These are phyloP conservation scores for Petrocephalus zakoni DNA, from an alignment of 2,113 vertebrate genomes.

Conservation along the genomic window DNA sequence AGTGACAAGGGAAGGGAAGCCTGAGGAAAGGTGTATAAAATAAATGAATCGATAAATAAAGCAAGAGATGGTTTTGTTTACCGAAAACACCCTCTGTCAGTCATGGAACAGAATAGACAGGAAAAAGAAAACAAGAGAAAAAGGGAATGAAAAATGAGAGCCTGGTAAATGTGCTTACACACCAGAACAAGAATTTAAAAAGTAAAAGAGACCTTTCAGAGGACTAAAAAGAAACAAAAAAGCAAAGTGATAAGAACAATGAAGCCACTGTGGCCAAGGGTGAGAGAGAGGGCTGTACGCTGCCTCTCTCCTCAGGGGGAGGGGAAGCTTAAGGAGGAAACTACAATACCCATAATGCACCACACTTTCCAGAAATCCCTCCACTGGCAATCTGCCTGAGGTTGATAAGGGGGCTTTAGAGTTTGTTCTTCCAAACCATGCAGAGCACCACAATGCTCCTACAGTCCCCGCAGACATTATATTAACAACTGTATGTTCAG, in stretches of 20 bases:
- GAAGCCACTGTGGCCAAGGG: slow-evolving; percentile 28
- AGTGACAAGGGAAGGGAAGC: slow-evolving; percentile 30
- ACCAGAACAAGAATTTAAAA: slow-evolving; percentile 50
- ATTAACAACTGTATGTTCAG: neutral
- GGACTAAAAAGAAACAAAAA: slow-evolving; percentile 32
- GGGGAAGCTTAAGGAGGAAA: neutral
- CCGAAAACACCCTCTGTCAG: slow-evolving; percentile 78
- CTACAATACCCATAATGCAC: slow-evolving; percentile 27
- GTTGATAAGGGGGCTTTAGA: neutral
- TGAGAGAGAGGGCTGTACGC: slow-evolving; percentile 4
- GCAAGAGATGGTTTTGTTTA: slow-evolving; percentile 66
- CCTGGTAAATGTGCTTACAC: slow-evolving; percentile 54
- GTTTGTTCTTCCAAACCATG: neutral
- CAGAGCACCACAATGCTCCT: neutral
- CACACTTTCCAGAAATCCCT: slow-evolving; percentile 48
- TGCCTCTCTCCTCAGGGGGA: neutral
- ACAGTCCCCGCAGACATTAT: neutral
- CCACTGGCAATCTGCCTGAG: slow-evolving; percentile 17
- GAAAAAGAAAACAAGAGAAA: slow-evolving; percentile 51
- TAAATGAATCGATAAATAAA: slow-evolving; percentile 21
- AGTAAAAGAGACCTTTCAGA: slow-evolving; percentile 28
- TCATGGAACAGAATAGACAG: slow-evolving; percentile 68
- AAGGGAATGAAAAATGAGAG: slow-evolving; percentile 56
- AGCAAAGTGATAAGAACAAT: slow-evolving; percentile 30
- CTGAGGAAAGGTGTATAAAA: slow-evolving; percentile 43